phyloP scores from a whole-genome alignment of 2,797 vertebrate species.

The Epinephelus coioides region DNA sequence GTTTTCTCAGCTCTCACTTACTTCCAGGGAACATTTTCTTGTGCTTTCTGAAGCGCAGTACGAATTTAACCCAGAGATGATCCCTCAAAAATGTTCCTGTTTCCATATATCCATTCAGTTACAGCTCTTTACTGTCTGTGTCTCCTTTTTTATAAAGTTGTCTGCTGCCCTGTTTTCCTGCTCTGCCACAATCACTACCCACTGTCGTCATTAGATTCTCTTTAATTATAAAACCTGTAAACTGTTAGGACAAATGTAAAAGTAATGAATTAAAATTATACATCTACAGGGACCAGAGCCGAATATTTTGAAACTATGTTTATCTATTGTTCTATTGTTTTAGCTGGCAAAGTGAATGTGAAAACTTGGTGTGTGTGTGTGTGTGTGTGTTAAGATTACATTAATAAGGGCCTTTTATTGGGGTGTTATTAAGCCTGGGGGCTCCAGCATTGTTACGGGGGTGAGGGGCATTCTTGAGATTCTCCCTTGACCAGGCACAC shows the following conservation, averaged over 20 bases:
- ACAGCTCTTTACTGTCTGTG: neutral
- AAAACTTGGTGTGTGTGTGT: constrained; percentile 4
- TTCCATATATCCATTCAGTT: neutral
- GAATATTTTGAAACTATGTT: neutral
- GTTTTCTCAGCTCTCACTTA: constrained; percentile 10
- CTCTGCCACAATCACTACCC: neutral
- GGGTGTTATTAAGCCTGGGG: constrained; percentile 66
- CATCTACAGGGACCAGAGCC: constrained; percentile 21
- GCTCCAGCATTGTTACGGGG: constrained; percentile 72
- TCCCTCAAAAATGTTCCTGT: neutral
- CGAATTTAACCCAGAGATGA: neutral
- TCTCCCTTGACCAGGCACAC: constrained; percentile 69
- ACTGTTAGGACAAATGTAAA: constrained; percentile 11
- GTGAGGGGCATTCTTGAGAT: constrained; percentile 83
- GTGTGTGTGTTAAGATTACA: constrained; percentile 13
- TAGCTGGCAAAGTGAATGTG: constrained; percentile 28
- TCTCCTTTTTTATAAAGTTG: neutral
- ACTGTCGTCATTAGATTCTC: neutral
- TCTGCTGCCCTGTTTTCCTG: neutral
- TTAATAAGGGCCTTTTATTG: constrained; percentile 64
- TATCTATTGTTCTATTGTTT: constrained; percentile 55
- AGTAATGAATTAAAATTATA: constrained; percentile 26
- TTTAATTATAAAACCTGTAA: constrained; percentile 26
- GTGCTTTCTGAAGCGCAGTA: constrained; percentile 16
- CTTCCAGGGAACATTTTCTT: constrained; percentile 3